phyloP scores from a whole-genome alignment of 2,797 vertebrate genomes.

The Numenius phaeopus region DNA sequence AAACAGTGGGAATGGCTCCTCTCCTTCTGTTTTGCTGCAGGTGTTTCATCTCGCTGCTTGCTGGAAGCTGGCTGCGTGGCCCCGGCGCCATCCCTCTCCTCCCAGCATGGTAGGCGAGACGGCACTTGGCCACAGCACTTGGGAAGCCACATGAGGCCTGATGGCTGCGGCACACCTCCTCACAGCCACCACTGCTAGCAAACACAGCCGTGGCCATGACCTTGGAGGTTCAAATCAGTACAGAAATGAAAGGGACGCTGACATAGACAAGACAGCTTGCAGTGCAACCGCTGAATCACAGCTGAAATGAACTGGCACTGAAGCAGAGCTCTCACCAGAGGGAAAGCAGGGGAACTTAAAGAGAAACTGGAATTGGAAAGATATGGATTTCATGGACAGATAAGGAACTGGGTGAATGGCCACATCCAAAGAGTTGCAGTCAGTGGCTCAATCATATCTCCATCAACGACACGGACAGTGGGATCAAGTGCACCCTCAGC shows the following conservation, averaged over 20 bases:
- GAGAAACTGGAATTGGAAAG: not conserved
- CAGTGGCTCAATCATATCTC: not conserved
- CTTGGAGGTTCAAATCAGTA: not conserved
- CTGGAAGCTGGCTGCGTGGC: not conserved
- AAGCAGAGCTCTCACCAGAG: not conserved
- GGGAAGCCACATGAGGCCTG: not conserved
- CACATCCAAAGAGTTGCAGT: not conserved
- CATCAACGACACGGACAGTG: not conserved
- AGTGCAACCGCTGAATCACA: not conserved
- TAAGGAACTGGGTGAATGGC: not conserved
- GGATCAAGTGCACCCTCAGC: not conserved
- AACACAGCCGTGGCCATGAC: not conserved
- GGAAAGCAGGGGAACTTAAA: not conserved
- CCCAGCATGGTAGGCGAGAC: accelerated
- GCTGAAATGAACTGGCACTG: not conserved
- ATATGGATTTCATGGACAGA: not conserved
- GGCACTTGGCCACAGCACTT: no score
- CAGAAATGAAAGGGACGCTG: not conserved
- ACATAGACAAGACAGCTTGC: accelerated
- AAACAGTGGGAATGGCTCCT: not conserved
- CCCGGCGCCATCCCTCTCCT: accelerated
- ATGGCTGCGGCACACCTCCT: not conserved
- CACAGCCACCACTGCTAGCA: not conserved
- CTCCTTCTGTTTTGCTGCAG: not conserved
- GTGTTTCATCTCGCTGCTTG: not conserved